Conservation (phyloP, 2,113 vertebrate species). For the Nesoenas mayeri region DNA sequence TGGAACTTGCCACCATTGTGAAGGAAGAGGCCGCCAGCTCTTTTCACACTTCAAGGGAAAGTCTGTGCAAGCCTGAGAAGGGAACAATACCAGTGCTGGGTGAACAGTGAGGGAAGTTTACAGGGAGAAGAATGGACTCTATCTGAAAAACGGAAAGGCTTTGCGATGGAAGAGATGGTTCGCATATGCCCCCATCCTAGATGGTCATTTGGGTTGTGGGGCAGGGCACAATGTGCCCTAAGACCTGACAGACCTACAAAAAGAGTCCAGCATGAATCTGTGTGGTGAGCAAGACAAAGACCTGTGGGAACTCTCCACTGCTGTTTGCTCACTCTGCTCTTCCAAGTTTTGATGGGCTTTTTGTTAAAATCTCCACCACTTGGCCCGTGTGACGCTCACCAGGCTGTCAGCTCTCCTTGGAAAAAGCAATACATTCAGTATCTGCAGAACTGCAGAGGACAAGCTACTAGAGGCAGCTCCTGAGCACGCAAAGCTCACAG, state of each 20-base stretch:
- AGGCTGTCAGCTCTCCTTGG: not conserved
- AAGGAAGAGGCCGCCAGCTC: not conserved
- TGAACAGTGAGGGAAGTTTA: not conserved
- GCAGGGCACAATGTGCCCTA: accelerated
- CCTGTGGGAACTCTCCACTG: not conserved
- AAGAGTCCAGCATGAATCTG: accelerated
- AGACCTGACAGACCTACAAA: not conserved
- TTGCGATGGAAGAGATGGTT: not conserved
- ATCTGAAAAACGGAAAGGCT: not conserved
- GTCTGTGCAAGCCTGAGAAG: not conserved
- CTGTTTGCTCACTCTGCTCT: not conserved
- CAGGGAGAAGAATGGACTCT: not conserved
- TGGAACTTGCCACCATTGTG: no score
- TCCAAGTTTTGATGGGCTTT: not conserved
- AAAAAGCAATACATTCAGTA: not conserved
- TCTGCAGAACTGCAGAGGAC: not conserved
- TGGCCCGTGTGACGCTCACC: not conserved
- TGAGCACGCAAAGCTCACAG: not conserved
- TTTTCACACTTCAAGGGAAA: not conserved
- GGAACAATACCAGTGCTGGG: accelerated
- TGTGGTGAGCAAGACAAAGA: not conserved
- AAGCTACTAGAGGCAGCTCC: not conserved
- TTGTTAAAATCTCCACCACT: not conserved
- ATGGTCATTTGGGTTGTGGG: not conserved
- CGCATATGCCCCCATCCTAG: not conserved